phyloP scores from a whole-genome alignment of 1,140 invertebrate species.

The Bombus huntii region DNA sequence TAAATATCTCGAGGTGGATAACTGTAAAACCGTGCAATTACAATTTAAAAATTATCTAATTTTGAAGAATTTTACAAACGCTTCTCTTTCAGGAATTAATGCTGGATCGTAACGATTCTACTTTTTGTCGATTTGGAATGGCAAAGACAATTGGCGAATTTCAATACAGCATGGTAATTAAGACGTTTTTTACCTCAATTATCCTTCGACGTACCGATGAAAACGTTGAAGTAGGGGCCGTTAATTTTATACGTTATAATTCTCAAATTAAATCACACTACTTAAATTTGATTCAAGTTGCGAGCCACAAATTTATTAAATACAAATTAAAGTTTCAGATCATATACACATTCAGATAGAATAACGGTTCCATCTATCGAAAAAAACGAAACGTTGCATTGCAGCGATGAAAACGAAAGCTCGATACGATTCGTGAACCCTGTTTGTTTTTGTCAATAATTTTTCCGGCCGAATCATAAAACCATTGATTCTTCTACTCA shows the following conservation, averaged over 20 bases:
- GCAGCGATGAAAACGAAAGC: not conserved
- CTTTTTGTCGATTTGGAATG: not conserved
- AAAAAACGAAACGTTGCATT: not conserved
- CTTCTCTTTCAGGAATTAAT: not conserved
- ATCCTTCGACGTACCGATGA: not conserved
- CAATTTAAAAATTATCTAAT: not conserved
- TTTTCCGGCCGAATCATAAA: too few relatives aligned
- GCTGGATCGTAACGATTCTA: not conserved
- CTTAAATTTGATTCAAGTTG: too few relatives aligned
- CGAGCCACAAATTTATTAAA: not conserved
- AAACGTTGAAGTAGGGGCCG: not conserved
- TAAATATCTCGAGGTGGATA: too few relatives aligned
- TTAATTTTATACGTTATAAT: not conserved
- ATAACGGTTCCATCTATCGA: too few relatives aligned
- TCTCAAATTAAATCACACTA: not conserved
- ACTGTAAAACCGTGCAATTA: not conserved
- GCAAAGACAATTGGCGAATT: not conserved
- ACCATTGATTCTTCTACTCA: not conserved
- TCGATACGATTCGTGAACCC: not conserved
- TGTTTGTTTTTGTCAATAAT: slow-evolving; percentile 10
- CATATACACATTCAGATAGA: too few relatives aligned
- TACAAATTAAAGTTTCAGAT: not conserved
- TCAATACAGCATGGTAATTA: not conserved
- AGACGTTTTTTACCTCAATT: not conserved
- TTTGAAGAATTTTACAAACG: not conserved